A percentile compares a stretch with the other conserved stretches of the same genome.
These are phyloP conservation scores for Odocoileus virginianus DNA, from an alignment of 2,113 vertebrate genomes.

Conservation along the genomic window DNA sequence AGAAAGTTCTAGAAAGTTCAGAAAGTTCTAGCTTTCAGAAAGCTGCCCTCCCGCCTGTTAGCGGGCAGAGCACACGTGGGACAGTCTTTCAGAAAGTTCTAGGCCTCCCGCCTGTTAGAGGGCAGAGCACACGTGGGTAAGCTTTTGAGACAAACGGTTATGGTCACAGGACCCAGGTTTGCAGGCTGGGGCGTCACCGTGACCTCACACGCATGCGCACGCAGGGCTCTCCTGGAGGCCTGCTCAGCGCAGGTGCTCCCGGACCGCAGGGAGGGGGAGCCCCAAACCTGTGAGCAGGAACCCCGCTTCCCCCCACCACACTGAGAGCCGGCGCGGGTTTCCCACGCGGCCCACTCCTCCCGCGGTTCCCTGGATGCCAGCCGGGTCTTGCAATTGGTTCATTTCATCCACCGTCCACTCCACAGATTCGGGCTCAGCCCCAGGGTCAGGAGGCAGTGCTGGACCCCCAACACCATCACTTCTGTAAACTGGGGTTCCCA, in stretches of 20 bases:
- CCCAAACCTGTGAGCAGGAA: neutral
- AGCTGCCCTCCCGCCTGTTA: too few species aligned
- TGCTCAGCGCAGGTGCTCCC: neutral
- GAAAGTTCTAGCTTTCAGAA: neutral
- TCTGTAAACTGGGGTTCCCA: neutral
- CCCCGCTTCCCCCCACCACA: neutral
- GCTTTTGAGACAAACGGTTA: neutral
- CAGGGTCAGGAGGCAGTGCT: neutral
- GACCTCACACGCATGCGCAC: accelerated
- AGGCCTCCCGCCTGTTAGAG: neutral
- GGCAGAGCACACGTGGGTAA: neutral
- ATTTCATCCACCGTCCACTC: neutral
- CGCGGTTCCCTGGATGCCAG: neutral
- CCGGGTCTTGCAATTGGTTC: neutral
- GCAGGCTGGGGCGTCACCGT: accelerated
- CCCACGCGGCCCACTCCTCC: neutral
- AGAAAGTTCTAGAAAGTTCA: neutral
- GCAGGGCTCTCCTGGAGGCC: neutral
- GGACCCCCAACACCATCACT: neutral
- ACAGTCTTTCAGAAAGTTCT: neutral
- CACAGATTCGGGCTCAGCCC: neutral
- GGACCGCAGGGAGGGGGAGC: neutral
- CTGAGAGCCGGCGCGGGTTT: accelerated
- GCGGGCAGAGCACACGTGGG: too few species aligned
- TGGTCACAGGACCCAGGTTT: neutral